Conservation (phyloP, 1,140 invertebrate genomes). For the Heliconius himera region DNA sequence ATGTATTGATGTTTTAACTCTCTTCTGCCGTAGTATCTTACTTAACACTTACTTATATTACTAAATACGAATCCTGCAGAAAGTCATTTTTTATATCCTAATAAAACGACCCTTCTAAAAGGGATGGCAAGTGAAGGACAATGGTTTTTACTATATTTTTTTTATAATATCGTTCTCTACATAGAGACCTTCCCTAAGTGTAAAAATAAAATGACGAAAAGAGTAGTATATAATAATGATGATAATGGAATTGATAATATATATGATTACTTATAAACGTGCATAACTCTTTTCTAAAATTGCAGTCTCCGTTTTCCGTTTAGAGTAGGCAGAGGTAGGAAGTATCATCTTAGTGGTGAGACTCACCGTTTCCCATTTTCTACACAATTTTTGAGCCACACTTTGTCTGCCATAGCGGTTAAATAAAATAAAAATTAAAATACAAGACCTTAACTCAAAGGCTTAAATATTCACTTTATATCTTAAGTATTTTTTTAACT, state of each 20-base stretch:
- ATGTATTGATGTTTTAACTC: too few species aligned
- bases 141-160: background rate
- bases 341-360: too few species aligned
- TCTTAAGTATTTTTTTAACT: background rate
- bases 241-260: background rate
- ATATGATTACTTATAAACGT: too few species aligned
- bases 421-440: too few species aligned
- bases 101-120: constrained; percentile 4
- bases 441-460: background rate
- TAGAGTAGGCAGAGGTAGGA: too few species aligned
- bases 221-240: background rate
- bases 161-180: background rate
- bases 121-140: background rate
- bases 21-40: background rate
- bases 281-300: too few species aligned
- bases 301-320: background rate
- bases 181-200: background rate
- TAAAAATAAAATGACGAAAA: background rate
- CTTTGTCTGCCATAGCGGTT: too few species aligned
- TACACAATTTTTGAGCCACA: too few species aligned
- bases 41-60: background rate
- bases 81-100: background rate
- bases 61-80: background rate
- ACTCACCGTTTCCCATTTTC: too few species aligned
- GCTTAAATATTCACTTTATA: background rate